These are phyloP conservation scores for Sebastiscus tertius DNA, from an alignment of 2,797 vertebrate genomes.

Conservation along the genomic window DNA sequence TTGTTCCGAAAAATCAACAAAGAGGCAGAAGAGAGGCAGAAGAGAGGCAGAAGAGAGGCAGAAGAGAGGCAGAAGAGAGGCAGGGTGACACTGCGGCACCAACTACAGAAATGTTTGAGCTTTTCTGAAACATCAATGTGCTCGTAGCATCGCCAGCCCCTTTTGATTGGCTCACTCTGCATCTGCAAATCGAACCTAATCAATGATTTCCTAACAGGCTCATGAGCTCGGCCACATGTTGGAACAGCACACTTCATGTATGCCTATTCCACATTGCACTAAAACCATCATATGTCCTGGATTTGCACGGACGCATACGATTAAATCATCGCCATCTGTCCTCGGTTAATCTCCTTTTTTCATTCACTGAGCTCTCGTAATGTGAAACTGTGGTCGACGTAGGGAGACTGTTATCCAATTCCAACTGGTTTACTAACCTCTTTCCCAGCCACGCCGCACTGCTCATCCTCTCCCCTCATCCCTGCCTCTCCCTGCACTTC, in stretches of 20 bases:
- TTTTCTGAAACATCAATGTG: not conserved
- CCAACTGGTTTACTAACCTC: slow-evolving; percentile 81
- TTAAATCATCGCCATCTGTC: slow-evolving; percentile 75
- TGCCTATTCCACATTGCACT: slow-evolving; percentile 22
- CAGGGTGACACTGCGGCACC: slow-evolving; percentile 64
- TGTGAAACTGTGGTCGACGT: slow-evolving; percentile 57
- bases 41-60: slow-evolving; percentile 45
- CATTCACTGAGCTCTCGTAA: slow-evolving; percentile 64
- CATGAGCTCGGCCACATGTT: slow-evolving; percentile 37
- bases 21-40: slow-evolving; percentile 44
- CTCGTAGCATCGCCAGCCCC: not conserved
- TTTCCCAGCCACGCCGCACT: slow-evolving; percentile 72
- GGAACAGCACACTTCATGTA: slow-evolving; percentile 24
- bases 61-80: slow-evolving; percentile 47
- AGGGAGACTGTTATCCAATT: slow-evolving; percentile 74
- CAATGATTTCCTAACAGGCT: slow-evolving; percentile 64
- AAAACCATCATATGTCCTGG: slow-evolving; percentile 62
- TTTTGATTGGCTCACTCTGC: slow-evolving; percentile 7
- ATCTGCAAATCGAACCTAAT: slow-evolving; percentile 46
- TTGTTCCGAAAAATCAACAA: slow-evolving; percentile 80
- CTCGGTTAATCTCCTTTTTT: slow-evolving; percentile 74
- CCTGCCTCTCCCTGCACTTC: slow-evolving; percentile 58
- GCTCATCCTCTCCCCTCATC: slow-evolving; percentile 70
- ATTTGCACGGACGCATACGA: slow-evolving; percentile 60
- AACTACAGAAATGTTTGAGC: slow-evolving; percentile 28